Evolutionary conservation across 2,888 invertebrate genomes (phyloP).

Genomic region (Plagodis pulveraria): DNA sequence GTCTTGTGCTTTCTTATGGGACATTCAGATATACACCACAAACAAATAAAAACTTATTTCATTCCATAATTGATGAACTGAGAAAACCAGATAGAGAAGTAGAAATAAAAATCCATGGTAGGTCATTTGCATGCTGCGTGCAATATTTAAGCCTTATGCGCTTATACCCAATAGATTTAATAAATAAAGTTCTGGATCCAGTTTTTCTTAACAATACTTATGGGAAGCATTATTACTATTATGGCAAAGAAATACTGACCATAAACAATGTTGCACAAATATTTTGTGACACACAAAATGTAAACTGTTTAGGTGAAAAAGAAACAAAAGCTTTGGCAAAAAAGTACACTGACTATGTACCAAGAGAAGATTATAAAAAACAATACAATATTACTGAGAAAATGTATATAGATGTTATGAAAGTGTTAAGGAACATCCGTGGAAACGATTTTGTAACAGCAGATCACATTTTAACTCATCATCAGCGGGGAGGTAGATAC

Average conservation of each 20-base stretch:
- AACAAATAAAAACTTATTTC: constrained; percentile 63
- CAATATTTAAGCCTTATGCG: constrained; percentile 85
- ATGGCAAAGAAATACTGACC: constrained; percentile 86
- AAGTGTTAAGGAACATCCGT: constrained; percentile 72
- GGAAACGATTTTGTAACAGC: constrained; percentile 74
- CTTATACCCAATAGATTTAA: constrained; percentile 85
- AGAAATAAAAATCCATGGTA: constrained; percentile 86
- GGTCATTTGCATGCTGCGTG: constrained; percentile 85
- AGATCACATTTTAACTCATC: constrained; percentile 89
- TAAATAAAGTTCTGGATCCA: constrained; percentile 82
- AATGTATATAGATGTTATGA: constrained; percentile 85
- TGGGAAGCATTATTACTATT: constrained; percentile 70
- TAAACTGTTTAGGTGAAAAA: constrained; percentile 80
- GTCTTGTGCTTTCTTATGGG: constrained; percentile 86
- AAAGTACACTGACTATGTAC: constrained; percentile 85
- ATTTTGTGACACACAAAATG: constrained; percentile 84
- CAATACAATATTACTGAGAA: constrained; percentile 84
- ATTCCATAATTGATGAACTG: constrained; percentile 77
- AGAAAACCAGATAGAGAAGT: constrained; percentile 74
- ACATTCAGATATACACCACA: constrained; percentile 85
- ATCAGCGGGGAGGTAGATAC: constrained; percentile 84
- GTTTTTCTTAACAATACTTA: constrained; percentile 84
- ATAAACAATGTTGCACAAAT: constrained; percentile 86
- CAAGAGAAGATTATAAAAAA: constrained; percentile 74
- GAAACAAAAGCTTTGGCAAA: constrained; percentile 82